Conservation (phyloP, 2,888 invertebrate species). For the Sesia apiformis region DNA sequence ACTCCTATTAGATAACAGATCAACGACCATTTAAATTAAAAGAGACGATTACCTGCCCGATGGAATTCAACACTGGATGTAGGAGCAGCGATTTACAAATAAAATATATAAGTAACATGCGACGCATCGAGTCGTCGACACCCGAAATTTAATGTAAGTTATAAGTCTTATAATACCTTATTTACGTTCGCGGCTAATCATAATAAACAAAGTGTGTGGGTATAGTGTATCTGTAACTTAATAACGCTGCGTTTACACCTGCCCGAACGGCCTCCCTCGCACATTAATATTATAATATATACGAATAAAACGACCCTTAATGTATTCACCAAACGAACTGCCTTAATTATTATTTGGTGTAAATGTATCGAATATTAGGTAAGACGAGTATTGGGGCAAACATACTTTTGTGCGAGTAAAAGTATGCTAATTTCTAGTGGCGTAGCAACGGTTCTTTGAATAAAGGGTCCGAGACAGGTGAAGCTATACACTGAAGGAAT, state of each 20-base stretch:
- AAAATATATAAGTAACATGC: conserved; percentile 8
- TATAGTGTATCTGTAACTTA: conserved; percentile 54
- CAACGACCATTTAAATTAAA: conserved; percentile 49
- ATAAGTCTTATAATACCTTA: conserved; percentile 35
- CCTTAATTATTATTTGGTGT: conserved; percentile 68
- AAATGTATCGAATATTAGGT: conserved; percentile 68
- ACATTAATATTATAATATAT: conserved; percentile 62
- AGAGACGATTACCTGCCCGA: conserved; percentile 34
- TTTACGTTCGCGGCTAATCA: conserved; percentile 36
- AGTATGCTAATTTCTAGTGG: conserved; percentile 53
- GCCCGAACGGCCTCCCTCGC: conserved; percentile 37
- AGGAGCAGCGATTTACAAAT: conserved; percentile 15
- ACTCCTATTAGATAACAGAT: conserved; percentile 64
- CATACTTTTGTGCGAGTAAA: conserved; percentile 47
- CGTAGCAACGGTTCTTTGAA: conserved; percentile 7
- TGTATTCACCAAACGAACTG: conserved; percentile 53
- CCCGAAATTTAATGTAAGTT: conserved; percentile 12
- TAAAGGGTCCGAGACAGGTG: conserved; percentile 47
- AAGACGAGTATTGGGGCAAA: conserved; percentile 38
- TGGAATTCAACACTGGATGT: conserved; percentile 19
- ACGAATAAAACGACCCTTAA: conserved; percentile 52
- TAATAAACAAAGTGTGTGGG: conserved; percentile 41
- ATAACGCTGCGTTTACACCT: conserved; percentile 54
- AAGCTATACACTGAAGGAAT: conserved; percentile 46
- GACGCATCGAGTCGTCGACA: conserved; percentile 8